phyloP scores from a whole-genome alignment of 2,888 invertebrate species.

The Timema cristinae region DNA sequence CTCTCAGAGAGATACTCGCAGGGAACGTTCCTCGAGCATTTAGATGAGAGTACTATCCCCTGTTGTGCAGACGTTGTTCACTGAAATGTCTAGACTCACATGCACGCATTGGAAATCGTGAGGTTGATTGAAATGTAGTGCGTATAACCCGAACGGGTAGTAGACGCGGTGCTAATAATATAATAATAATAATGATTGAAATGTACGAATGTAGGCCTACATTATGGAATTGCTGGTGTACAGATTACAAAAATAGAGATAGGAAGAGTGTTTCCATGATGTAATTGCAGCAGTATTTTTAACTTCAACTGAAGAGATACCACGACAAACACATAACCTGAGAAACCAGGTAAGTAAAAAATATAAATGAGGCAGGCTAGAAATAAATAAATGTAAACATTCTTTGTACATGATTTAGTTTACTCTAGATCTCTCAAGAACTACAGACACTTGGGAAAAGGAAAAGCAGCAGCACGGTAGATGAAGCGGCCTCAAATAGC shows the following conservation, averaged over 20 bases:
- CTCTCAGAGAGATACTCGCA: slow-evolving; percentile 2
- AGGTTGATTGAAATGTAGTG: neutral
- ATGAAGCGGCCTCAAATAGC: too few species aligned
- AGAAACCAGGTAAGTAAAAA: neutral
- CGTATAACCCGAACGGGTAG: too few species aligned
- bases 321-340: neutral
- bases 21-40: neutral
- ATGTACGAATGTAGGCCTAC: neutral
- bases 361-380: too few species aligned
- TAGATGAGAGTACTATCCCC: neutral
- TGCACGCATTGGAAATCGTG: neutral
- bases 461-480: too few species aligned
- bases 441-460: too few species aligned
- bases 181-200: too few species aligned
- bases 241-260: neutral
- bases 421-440: too few species aligned
- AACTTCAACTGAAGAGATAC: neutral
- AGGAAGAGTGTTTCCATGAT: neutral
- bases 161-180: too few species aligned
- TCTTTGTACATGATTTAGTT: too few species aligned
- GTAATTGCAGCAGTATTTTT: neutral
- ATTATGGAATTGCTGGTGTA: neutral
- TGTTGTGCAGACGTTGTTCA: neutral
- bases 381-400: too few species aligned
- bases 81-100: neutral